Base-by-base conservation (phyloP, 2,888 invertebrate species). In the Archips xylosteana region DNA sequence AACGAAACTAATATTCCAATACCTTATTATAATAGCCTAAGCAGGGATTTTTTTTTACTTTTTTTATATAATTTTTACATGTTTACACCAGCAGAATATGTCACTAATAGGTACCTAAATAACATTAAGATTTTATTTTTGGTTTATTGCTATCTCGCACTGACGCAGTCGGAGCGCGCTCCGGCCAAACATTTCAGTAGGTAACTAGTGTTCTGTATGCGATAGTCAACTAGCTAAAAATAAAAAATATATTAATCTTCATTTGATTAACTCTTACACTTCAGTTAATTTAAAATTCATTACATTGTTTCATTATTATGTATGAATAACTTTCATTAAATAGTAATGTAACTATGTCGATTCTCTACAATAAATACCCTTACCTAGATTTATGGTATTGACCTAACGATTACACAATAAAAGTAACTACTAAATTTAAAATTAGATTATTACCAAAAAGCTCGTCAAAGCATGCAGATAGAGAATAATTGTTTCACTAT, bases 391-490 rank as follows among this genome's bases (percentile, higher is more conserved):
- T 88, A 90, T 85, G 84, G 82, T 93, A 92, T 88, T 91, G 82
- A 87, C 86, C 94, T 94, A 94, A 92, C 78, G 92, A 92, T 94
- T 94, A 94, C 89, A 93, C 90, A 92, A 89, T 93, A 85, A 92
- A 92, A 90, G 89, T 94, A 92, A 90, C 92, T 94, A 92, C 92
- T 91, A 91, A 88, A 86, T 90, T 89, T 92, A 91, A 92, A 92
- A 93, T 92, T 92, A 94, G 91, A 92, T 93, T 94, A 94, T 92
- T 93, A 92, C 94, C 93, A 91, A 93, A 94, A 95, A 95, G 94
- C 94, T 94, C 94, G 92, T 94, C 94, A 87, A 94, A 95, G 94
- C 94, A 94, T 94, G 94, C 94, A 92, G 89, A 92, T 92, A 94
- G 92, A 89, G 87, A 92, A 89, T 92, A 92, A 91, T 87, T 87